Conservation (phyloP, 2,113 vertebrate species). For the Rhinolophus ferrumequinum region DNA sequence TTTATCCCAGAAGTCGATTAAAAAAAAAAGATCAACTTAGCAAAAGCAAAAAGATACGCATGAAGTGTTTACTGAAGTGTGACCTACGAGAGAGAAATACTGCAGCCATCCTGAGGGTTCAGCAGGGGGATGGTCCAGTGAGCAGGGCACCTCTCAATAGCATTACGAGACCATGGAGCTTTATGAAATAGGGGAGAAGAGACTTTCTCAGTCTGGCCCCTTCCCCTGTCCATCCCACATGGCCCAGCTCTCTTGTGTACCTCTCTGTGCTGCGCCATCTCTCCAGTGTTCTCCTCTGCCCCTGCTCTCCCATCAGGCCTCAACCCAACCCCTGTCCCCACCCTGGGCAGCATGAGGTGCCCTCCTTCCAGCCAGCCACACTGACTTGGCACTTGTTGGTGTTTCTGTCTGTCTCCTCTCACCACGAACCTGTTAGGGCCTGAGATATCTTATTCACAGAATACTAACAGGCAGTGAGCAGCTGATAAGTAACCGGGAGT, state of each 20-base stretch:
- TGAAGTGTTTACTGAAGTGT: background rate
- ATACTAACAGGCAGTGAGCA: background rate
- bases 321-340: background rate
- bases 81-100: background rate
- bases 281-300: background rate
- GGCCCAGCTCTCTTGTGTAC: background rate
- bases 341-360: background rate
- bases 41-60: background rate
- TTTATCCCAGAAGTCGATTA: background rate
- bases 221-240: background rate
- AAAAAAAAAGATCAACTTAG: background rate
- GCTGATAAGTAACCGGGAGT: background rate
- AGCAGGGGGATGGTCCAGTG: background rate
- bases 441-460: background rate
- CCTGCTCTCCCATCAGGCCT: background rate
- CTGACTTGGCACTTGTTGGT: background rate
- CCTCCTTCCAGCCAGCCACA: background rate
- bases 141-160: background rate
- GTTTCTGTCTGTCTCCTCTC: background rate
- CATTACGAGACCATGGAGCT: background rate
- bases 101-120: background rate
- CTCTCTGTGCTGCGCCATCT: background rate
- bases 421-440: background rate
- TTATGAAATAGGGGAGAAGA: background rate
- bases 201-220: background rate